Evolutionary conservation across 2,888 invertebrate species (phyloP).

Genomic region (Mechanitis mazaeus): DNA sequence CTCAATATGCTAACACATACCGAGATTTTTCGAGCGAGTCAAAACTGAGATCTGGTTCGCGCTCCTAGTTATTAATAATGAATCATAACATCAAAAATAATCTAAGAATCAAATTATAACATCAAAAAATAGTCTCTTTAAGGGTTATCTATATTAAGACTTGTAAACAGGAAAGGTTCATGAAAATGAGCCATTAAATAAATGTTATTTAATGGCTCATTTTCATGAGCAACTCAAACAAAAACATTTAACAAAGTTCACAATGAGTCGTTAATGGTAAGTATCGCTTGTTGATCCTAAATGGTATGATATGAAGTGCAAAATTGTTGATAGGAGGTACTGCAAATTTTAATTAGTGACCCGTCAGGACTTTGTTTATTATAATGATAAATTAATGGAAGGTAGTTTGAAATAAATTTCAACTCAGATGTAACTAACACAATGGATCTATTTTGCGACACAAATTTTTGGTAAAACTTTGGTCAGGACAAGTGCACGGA

Average conservation of each 20-base stretch:
- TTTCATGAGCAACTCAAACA: constrained; percentile 27
- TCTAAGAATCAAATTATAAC: background rate
- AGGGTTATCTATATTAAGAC: constrained; percentile 15
- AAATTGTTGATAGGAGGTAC: constrained; percentile 41
- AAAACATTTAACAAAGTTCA: constrained; percentile 54
- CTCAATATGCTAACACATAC: too few species aligned
- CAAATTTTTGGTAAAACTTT: too few species aligned
- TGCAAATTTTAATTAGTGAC: constrained; percentile 36
- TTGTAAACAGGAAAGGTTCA: constrained; percentile 13
- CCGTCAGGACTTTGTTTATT: background rate
- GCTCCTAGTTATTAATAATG: background rate
- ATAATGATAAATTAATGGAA: too few species aligned
- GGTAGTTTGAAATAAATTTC: too few species aligned
- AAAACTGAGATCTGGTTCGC: too few species aligned
- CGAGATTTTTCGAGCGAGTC: too few species aligned
- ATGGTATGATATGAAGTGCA: constrained; percentile 57
- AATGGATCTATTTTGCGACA: too few species aligned
- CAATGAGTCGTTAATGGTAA: constrained; percentile 71
- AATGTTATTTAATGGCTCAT: constrained; percentile 38
- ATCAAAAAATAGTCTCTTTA: background rate
- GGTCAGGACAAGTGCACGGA: too few species aligned
- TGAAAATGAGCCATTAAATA: constrained; percentile 40
- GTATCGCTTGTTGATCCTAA: constrained; percentile 57
- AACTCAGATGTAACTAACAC: too few species aligned
- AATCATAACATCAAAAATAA: background rate